A percentile compares a stretch with the other conserved stretches of the same genome.
These are phyloP conservation scores for Caenorhabditis auriculariae DNA, from an alignment of 2,888 invertebrate species.

Conservation along the genomic window DNA sequence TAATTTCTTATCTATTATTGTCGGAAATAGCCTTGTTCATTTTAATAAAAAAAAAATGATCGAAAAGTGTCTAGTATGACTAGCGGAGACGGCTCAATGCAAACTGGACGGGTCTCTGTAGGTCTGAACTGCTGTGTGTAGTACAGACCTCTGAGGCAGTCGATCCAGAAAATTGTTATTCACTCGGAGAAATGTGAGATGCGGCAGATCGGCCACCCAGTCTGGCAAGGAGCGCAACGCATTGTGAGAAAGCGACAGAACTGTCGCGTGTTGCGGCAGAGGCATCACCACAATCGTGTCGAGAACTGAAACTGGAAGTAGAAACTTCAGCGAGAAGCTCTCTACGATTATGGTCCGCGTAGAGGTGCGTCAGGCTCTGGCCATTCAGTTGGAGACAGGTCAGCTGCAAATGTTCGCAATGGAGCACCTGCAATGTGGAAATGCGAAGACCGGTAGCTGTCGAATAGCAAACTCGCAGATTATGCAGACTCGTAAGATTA, in stretches of 20 bases:
- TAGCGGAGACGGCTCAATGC: too few relatives aligned
- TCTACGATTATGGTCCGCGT: slow-evolving; percentile 64
- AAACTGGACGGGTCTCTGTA: too few relatives aligned
- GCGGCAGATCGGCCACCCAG: slow-evolving; percentile 47
- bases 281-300: slow-evolving; percentile 54
- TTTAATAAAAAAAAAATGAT: too few relatives aligned
- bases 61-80: too few relatives aligned
- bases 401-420: slow-evolving; percentile 65
- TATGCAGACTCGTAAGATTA: slow-evolving; percentile 64
- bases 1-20: too few relatives aligned
- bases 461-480: slow-evolving; percentile 18
- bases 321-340: not conserved
- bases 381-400: slow-evolving; percentile 65
- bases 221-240: slow-evolving; percentile 44
- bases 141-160: slow-evolving; percentile 64
- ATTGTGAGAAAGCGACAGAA: slow-evolving; percentile 44
- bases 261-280: slow-evolving; percentile 39
- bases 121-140: not conserved
- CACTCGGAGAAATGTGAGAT: slow-evolving; percentile 24
- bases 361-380: slow-evolving; percentile 64
- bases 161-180: slow-evolving; percentile 63
- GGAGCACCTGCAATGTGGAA: slow-evolving; percentile 65
- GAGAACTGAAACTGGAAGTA: slow-evolving; percentile 35
- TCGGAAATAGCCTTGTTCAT: too few relatives aligned
- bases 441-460: not conserved